These are phyloP conservation scores for Crioceris asparagi DNA, from an alignment of 2,888 invertebrate genomes.

Conservation along the genomic window DNA sequence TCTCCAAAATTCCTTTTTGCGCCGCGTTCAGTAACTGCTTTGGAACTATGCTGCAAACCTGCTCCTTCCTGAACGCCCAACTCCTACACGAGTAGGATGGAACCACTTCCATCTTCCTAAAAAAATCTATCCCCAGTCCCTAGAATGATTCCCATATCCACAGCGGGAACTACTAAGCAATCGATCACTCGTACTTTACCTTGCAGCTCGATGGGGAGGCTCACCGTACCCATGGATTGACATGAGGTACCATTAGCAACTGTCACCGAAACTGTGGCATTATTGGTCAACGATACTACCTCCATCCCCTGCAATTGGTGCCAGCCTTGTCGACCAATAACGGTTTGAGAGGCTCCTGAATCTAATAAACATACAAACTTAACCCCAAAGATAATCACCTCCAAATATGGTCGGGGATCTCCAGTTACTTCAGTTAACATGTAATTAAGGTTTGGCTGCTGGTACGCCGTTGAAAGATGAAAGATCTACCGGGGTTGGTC, in stretches of 20 bases:
- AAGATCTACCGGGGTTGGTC: slow-evolving; percentile 2
- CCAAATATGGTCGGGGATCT: slow-evolving; percentile 8
- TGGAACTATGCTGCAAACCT: too few relatives aligned
- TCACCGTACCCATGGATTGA: neutral
- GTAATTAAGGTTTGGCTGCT: slow-evolving; percentile 1
- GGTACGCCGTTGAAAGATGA: too few relatives aligned
- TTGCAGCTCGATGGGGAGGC: neutral
- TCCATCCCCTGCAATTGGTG: neutral
- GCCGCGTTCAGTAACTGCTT: too few relatives aligned
- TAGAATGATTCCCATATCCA: neutral
- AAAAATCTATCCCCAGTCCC: too few relatives aligned
- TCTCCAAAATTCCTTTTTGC: too few relatives aligned
- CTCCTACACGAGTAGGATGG: too few relatives aligned
- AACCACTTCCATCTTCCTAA: too few relatives aligned
- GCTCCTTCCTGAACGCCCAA: too few relatives aligned
- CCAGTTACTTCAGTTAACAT: slow-evolving; percentile 3
- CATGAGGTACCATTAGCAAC: slow-evolving; percentile 2
- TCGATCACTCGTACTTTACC: neutral
- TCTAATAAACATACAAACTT: slow-evolving; percentile 7
- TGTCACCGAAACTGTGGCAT: neutral
- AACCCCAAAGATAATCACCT: slow-evolving; percentile 4
- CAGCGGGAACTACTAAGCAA: neutral
- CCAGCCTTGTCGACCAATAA: slow-evolving; percentile 4
- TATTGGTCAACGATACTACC: neutral
- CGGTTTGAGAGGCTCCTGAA: slow-evolving; percentile 4